phyloP scores from a whole-genome alignment of 2,888 invertebrate genomes.

The Acronicta psi region DNA sequence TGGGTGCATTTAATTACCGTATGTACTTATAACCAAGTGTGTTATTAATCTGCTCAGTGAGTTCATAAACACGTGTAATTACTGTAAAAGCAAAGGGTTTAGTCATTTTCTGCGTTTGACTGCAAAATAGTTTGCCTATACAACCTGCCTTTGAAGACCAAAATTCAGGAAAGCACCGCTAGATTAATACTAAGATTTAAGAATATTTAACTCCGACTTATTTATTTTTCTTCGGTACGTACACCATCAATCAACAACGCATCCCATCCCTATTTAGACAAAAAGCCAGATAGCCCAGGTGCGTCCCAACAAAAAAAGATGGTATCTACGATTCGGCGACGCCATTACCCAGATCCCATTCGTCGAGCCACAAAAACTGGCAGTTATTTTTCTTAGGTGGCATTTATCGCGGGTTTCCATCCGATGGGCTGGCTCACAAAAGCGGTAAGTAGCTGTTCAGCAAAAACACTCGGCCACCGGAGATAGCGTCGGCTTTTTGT shows the following conservation, averaged over 20 bases:
- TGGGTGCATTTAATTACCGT: background rate
- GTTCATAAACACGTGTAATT: background rate
- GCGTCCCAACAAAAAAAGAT: conserved; percentile 54
- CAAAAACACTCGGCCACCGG: conserved; percentile 63
- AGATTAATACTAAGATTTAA: conserved; percentile 9
- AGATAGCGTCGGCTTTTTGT: conserved; percentile 55
- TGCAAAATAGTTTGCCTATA: no score
- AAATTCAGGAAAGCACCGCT: background rate
- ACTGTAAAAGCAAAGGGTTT: background rate
- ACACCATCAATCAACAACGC: conserved; percentile 47
- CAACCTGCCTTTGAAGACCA: background rate
- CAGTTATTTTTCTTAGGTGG: conserved; percentile 63
- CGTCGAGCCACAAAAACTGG: conserved; percentile 52
- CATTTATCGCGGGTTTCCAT: conserved; percentile 55
- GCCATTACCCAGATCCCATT: conserved; percentile 54
- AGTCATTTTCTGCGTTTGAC: background rate
- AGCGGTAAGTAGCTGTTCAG: conserved; percentile 57
- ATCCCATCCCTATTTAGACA: conserved; percentile 30
- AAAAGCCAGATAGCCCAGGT: conserved; percentile 51
- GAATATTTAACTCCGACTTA: conserved; percentile 4
- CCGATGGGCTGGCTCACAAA: conserved; percentile 61
- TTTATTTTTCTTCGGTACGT: conserved; percentile 15
- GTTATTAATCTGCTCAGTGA: conserved; percentile 13
- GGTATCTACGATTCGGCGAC: conserved; percentile 41
- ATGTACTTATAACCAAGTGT: conserved; percentile 4